phyloP scores from a whole-genome alignment of 2,888 invertebrate species.

The Merodon equestris region DNA sequence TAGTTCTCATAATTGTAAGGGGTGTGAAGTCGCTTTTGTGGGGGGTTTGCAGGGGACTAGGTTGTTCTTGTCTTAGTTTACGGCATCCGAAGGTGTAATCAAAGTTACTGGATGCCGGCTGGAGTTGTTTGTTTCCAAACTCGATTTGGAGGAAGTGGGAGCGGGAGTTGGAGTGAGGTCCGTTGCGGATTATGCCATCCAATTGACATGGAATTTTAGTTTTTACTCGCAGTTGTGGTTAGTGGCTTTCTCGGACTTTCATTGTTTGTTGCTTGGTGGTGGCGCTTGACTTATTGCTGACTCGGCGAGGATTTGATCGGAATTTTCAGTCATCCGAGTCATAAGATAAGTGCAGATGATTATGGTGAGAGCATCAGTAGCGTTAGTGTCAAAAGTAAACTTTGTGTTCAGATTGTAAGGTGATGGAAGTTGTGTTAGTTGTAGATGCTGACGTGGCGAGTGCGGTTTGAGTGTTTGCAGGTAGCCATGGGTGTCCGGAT shows the following conservation, averaged over 20 bases:
- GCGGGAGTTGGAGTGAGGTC: slow-evolving; percentile 25
- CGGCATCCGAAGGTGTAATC: slow-evolving; percentile 45
- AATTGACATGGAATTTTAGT: slow-evolving; percentile 68
- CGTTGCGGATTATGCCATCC: slow-evolving; percentile 79
- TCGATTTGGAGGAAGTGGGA: slow-evolving; percentile 39
- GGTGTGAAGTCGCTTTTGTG: slow-evolving; percentile 44
- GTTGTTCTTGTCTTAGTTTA: slow-evolving; percentile 58
- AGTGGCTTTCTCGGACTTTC: slow-evolving; percentile 40
- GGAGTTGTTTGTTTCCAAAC: slow-evolving; percentile 44
- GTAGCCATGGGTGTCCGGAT: slow-evolving; percentile 47
- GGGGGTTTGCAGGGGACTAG: slow-evolving; percentile 61
- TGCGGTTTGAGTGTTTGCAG: slow-evolving; percentile 7
- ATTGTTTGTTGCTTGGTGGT: slow-evolving; percentile 12
- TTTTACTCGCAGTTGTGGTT: slow-evolving; percentile 62
- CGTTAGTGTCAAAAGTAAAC: slow-evolving; percentile 33
- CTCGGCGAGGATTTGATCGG: slow-evolving; percentile 32
- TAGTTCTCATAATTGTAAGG: slow-evolving; percentile 57
- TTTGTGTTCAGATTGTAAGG: slow-evolving; percentile 24
- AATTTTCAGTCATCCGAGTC: slow-evolving; percentile 55
- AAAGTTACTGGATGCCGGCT: slow-evolving; percentile 13
- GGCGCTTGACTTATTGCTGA: slow-evolving; percentile 6
- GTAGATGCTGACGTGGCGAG: slow-evolving; percentile 4
- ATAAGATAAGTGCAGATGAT: slow-evolving; percentile 67
- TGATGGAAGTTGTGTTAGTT: slow-evolving; percentile 6
- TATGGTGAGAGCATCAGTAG: slow-evolving; percentile 35